These are phyloP conservation scores for Rhynchopsitta pachyrhyncha DNA, from an alignment of 2,113 vertebrate genomes.

Conservation along the genomic window DNA sequence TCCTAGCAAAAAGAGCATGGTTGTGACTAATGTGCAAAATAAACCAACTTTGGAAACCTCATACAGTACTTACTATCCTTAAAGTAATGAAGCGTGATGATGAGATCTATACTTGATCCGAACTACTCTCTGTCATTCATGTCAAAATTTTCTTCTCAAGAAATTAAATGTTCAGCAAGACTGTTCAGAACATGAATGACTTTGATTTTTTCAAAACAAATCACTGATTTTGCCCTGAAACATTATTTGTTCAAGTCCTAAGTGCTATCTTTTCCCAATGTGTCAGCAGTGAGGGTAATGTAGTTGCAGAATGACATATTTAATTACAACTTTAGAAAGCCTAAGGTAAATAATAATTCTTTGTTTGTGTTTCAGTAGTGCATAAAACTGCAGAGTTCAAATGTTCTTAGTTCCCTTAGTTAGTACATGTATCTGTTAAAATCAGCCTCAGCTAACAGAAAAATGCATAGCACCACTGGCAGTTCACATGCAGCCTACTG, in stretches of 20 bases:
- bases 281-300: background rate
- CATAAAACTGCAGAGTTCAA: background rate
- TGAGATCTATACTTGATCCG: conserved; percentile 11
- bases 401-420: background rate
- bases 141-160: conserved; percentile 22
- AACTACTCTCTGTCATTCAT: conserved; percentile 31
- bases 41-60: conserved; percentile 54
- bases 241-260: background rate
- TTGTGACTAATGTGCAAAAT: conserved; percentile 64
- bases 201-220: background rate
- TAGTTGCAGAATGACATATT: background rate
- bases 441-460: background rate
- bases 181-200: background rate
- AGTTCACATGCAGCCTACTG: background rate
- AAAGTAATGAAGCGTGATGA: conserved; percentile 57
- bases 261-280: background rate
- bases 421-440: background rate
- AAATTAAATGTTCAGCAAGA: background rate
- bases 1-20: conserved; percentile 16
- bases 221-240: background rate
- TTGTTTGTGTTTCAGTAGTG: background rate
- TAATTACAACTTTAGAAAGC: conserved; percentile 13
- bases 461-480: background rate
- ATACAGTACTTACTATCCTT: conserved; percentile 27
- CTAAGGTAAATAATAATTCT: conserved; percentile 25